Conservation (phyloP, 2,888 invertebrate genomes). For the Andrena fulva region DNA sequence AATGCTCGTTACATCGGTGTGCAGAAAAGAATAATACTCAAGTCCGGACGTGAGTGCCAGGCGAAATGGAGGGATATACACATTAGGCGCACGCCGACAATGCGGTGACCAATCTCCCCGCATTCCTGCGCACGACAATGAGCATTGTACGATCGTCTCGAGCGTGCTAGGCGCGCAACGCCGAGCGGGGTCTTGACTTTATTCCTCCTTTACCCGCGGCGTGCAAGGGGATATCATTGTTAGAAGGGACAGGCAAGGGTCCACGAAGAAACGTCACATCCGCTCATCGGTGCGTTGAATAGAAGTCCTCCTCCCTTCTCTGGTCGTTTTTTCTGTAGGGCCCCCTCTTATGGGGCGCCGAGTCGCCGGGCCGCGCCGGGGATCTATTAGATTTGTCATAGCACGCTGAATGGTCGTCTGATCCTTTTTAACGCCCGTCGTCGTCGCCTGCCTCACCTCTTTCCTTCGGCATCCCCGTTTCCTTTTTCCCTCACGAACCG, state of each 20-base stretch:
- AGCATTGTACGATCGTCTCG: slow-evolving; percentile 65
- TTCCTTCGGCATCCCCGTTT: neutral
- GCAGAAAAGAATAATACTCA: neutral
- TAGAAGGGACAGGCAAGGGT: slow-evolving; percentile 60
- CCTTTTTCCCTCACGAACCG: neutral
- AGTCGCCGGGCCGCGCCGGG: slow-evolving; percentile 47
- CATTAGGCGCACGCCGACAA: slow-evolving; percentile 54
- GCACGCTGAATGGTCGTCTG: slow-evolving; percentile 72
- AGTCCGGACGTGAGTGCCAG: slow-evolving; percentile 5
- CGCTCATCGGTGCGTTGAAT: slow-evolving; percentile 62
- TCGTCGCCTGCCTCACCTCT: slow-evolving; percentile 19
- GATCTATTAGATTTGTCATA: slow-evolving; percentile 78
- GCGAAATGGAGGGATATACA: slow-evolving; percentile 26
- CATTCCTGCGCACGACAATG: slow-evolving; percentile 68
- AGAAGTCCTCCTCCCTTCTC: slow-evolving; percentile 40
- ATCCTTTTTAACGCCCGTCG: slow-evolving; percentile 54
- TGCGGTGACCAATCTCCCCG: slow-evolving; percentile 44
- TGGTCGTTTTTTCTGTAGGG: slow-evolving; percentile 13
- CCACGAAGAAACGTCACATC: slow-evolving; percentile 67
- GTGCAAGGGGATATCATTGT: slow-evolving; percentile 69
- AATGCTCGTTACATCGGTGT: too few relatives aligned
- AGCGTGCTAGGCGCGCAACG: slow-evolving; percentile 52
- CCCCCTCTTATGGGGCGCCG: slow-evolving; percentile 16
- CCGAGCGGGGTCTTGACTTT: slow-evolving; percentile 54
- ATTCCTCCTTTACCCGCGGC: slow-evolving; percentile 53